These are phyloP conservation scores for Hybognathus amarus DNA, from an alignment of 2,797 vertebrate genomes.

Conservation along the genomic window DNA sequence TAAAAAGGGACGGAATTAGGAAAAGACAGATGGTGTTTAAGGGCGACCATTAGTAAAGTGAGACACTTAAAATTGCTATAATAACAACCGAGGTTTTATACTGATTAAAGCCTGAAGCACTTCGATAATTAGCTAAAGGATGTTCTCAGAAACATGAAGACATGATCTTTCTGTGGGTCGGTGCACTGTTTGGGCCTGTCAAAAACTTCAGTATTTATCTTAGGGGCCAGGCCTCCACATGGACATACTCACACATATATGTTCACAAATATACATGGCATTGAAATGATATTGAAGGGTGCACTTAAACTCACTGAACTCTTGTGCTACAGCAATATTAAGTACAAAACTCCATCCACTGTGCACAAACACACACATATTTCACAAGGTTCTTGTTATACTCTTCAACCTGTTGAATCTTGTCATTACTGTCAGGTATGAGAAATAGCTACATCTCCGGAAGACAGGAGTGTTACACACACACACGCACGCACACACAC, in stretches of 20 bases:
- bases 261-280: background rate
- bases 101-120: constrained; percentile 12
- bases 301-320: constrained; percentile 17
- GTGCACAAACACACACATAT: constrained; percentile 18
- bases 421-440: constrained; percentile 50
- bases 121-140: constrained; percentile 43
- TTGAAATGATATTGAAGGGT: background rate
- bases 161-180: background rate
- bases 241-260: background rate
- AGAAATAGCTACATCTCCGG: constrained; percentile 47
- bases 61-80: constrained; percentile 5
- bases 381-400: constrained; percentile 19
- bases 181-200: constrained; percentile 15
- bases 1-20: background rate
- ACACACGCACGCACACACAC: constrained; percentile 31
- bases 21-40: constrained; percentile 9
- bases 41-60: background rate
- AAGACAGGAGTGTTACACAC: constrained; percentile 51
- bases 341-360: background rate
- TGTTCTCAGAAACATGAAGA: constrained; percentile 42
- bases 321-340: background rate
- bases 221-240: constrained; percentile 7
- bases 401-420: constrained; percentile 53
- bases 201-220: constrained; percentile 21
- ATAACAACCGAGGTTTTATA: background rate